These are phyloP conservation scores for Cydia strobilella DNA, from an alignment of 1,140 invertebrate species.

Conservation along the genomic window DNA sequence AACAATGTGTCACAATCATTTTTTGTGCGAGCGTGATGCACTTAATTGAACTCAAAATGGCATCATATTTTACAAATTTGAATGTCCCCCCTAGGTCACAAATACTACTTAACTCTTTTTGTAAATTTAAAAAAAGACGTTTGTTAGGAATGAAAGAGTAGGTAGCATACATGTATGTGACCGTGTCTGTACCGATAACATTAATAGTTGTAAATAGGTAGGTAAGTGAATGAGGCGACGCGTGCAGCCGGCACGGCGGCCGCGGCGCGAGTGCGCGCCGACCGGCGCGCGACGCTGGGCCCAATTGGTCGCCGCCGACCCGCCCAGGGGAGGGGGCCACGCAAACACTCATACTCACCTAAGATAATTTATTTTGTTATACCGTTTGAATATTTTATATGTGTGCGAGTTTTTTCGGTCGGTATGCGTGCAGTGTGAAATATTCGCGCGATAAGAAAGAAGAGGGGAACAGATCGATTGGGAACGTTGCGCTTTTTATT, in stretches of 20 bases:
- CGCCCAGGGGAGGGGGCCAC: conserved; percentile 71
- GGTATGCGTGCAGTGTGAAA: conserved; percentile 78
- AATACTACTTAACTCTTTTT: neutral
- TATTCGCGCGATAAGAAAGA: conserved; percentile 79
- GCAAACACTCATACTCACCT: conserved; percentile 71
- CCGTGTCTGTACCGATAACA: neutral
- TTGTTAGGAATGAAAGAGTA: too few species aligned
- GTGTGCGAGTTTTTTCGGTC: conserved; percentile 78
- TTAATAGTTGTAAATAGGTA: neutral
- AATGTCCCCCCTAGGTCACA: neutral
- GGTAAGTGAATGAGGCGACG: neutral
- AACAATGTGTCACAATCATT: neutral
- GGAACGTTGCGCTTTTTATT: conserved; percentile 75
- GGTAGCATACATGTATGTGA: too few species aligned
- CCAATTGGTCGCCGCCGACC: conserved; percentile 67
- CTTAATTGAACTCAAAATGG: neutral
- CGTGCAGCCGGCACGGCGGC: conserved; percentile 38
- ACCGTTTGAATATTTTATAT: conserved; percentile 80
- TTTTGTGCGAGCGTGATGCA: neutral
- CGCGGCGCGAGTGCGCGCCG: conserved; percentile 42
- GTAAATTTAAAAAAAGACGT: too few species aligned
- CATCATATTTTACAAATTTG: neutral
- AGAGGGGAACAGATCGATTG: conserved; percentile 78
- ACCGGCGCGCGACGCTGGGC: conserved; percentile 61
- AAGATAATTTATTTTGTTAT: conserved; percentile 80